These are phyloP conservation scores for Coracopsis vasa DNA, from an alignment of 2,113 vertebrate genomes.

Conservation along the genomic window DNA sequence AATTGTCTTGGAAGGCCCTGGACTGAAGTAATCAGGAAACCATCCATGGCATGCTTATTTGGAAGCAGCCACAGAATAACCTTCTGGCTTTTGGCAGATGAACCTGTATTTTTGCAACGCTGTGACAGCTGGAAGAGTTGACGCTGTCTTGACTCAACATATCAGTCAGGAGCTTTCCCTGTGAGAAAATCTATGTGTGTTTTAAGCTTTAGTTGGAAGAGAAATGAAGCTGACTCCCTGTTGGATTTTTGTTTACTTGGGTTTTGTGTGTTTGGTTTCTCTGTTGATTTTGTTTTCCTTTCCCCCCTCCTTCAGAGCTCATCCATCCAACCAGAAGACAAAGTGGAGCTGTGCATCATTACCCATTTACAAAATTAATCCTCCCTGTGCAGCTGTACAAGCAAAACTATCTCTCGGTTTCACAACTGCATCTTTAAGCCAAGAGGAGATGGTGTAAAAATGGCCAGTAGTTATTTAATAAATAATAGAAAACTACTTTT, in stretches of 20 bases:
- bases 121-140: slow-evolving; percentile 8
- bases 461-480: not conserved
- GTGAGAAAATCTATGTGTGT: not conserved
- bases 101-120: not conserved
- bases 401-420: not conserved
- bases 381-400: not conserved
- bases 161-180: slow-evolving; percentile 3
- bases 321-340: not conserved
- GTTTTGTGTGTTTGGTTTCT: not conserved
- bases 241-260: not conserved
- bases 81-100: not conserved
- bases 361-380: not conserved
- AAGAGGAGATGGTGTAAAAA: not conserved
- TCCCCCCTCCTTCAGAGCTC: not conserved
- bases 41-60: accelerated
- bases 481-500: not conserved
- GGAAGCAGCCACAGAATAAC: not conserved
- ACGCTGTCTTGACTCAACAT: slow-evolving; percentile 34
- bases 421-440: not conserved
- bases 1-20: not conserved
- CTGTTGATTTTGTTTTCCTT: not conserved
- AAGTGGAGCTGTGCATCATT: not conserved
- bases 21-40: not conserved
- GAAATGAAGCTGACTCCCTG: not conserved
- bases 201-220: not conserved